Evolutionary conservation across 2,797 vertebrate species (phyloP).

Genomic region (Poecilia picta): DNA sequence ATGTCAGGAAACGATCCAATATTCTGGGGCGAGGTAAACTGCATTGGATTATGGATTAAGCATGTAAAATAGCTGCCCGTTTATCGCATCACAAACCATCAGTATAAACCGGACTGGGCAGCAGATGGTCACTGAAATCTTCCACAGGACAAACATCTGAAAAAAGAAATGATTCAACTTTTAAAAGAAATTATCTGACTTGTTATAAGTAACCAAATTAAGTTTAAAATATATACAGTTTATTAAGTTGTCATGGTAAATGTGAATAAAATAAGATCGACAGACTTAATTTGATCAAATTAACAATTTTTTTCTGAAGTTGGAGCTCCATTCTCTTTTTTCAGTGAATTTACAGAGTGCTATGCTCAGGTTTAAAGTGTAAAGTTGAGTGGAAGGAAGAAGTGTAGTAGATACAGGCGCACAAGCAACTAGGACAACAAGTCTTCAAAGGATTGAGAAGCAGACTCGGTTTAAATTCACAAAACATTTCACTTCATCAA

Average conservation of each 20-base stretch:
- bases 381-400: background rate
- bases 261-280: too few relatives aligned
- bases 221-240: too few relatives aligned
- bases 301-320: too few relatives aligned
- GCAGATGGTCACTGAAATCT: too few relatives aligned
- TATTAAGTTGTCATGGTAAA: too few relatives aligned
- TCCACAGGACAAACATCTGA: too few relatives aligned
- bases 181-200: too few relatives aligned
- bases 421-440: background rate
- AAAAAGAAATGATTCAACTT: too few relatives aligned
- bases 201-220: too few relatives aligned
- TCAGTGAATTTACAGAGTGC: background rate
- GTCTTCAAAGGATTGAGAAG: background rate
- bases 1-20: background rate
- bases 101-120: too few relatives aligned
- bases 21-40: background rate
- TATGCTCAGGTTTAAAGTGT: background rate
- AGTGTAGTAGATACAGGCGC: background rate
- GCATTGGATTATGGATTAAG: background rate
- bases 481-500: background rate
- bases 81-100: too few relatives aligned
- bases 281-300: too few relatives aligned
- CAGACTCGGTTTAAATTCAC: background rate
- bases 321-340: background rate
- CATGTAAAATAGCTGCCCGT: background rate